These are phyloP conservation scores for Lepidostoma basale DNA, from an alignment of 1,140 invertebrate genomes.

Conservation along the genomic window DNA sequence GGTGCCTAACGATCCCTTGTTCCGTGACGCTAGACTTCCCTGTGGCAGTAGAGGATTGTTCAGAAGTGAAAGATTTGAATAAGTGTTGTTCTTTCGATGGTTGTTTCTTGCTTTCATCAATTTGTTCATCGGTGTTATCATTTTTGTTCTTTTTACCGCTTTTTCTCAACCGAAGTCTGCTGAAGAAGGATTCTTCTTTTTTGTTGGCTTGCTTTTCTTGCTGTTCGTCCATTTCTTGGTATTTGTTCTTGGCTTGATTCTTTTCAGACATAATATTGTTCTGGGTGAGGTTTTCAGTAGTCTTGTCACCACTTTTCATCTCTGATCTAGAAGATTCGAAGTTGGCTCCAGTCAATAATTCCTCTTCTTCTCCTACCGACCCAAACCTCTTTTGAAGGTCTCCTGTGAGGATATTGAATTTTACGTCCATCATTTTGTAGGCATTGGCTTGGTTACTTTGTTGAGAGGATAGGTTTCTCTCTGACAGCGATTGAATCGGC, in stretches of 20 bases:
- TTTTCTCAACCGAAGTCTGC: conserved; percentile 66
- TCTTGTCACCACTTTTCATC: conserved; percentile 56
- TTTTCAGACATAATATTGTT: conserved; percentile 5
- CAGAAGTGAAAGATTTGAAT: conserved; percentile 23
- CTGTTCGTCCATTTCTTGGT: conserved; percentile 27
- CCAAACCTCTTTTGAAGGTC: conserved; percentile 42
- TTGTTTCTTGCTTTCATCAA: conserved; percentile 52
- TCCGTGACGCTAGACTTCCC: conserved; percentile 35
- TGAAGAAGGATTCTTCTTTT: conserved; percentile 69
- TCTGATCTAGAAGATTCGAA: conserved; percentile 52
- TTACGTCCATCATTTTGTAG: conserved; percentile 36
- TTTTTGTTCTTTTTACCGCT: conserved; percentile 70
- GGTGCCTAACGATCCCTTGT: conserved; percentile 46
- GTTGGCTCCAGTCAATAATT: conserved; percentile 24
- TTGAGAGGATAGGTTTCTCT: conserved; percentile 47
- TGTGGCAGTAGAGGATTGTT: conserved; percentile 39
- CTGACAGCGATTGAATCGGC: conserved; percentile 31
- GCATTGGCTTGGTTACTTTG: conserved; percentile 36
- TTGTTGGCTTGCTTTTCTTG: conserved; percentile 50
- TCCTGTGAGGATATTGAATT: conserved; percentile 30
- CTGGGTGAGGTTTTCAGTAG: conserved; percentile 40
- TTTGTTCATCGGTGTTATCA: conserved; percentile 57
- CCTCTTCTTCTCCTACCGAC: conserved; percentile 39
- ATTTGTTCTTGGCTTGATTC: conserved; percentile 21
- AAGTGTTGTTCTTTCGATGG: conserved; percentile 24